A percentile compares a stretch with the other conserved stretches of the same genome.
phyloP scores from a whole-genome alignment of 2,113 vertebrate species.

The Oceanites oceanicus region DNA sequence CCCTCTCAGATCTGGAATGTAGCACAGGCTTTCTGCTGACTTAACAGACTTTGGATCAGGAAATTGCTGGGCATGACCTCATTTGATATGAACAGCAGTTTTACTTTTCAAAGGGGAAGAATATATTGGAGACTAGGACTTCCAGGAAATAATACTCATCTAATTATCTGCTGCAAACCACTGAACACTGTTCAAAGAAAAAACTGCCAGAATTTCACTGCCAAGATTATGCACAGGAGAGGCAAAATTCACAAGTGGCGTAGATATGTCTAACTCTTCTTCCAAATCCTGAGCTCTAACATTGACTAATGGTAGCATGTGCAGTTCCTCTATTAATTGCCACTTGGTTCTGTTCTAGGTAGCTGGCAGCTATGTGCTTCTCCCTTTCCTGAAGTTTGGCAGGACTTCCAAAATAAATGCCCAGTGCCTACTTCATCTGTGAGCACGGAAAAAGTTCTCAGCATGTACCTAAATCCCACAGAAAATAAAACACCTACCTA shows the following conservation, averaged over 20 bases:
- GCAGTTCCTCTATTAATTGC: not conserved
- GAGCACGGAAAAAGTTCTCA: not conserved
- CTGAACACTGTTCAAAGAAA: not conserved
- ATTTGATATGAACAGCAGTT: conserved; percentile 14
- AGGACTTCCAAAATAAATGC: not conserved
- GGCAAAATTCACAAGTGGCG: not conserved
- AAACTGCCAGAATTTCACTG: not conserved
- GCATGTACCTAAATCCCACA: not conserved
- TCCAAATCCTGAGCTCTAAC: not conserved
- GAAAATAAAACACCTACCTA: not conserved
- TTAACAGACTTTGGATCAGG: conserved; percentile 27
- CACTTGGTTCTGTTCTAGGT: not conserved
- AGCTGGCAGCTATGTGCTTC: not conserved
- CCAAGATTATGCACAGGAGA: not conserved
- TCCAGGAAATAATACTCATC: conserved; percentile 26
- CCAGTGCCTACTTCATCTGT: not conserved
- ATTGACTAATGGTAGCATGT: not conserved
- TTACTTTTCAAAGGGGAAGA: conserved; percentile 36
- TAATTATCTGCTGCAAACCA: conserved; percentile 7
- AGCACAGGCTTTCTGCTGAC: conserved; percentile 30
- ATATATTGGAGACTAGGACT: not conserved
- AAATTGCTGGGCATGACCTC: conserved; percentile 51
- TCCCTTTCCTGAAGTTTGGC: not conserved
- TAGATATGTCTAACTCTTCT: not conserved
- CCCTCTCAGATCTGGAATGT: not conserved